Conservation (phyloP, 1,140 invertebrate genomes). For the Chymomyza costata region DNA sequence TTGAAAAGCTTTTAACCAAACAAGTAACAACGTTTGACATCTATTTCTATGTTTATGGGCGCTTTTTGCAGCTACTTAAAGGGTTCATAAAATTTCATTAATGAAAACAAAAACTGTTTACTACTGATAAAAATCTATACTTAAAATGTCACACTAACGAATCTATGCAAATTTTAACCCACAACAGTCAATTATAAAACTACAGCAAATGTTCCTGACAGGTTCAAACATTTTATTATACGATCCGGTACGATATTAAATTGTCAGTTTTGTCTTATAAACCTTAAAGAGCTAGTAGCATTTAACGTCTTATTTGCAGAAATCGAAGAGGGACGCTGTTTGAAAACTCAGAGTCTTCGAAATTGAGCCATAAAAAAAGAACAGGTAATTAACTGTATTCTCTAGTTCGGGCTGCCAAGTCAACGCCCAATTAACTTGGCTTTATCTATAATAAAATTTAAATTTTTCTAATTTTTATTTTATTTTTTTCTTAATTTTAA, state of each 20-base stretch:
- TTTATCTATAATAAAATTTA: constrained; percentile 49
- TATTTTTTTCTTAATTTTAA: no score
- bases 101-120: constrained; percentile 47
- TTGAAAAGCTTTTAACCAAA: constrained; percentile 28
- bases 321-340: no score
- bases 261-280: constrained; percentile 60
- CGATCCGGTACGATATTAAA: no score
- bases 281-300: no score
- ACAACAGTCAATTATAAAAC: not conserved
- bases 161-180: constrained; percentile 59
- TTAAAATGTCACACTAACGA: constrained; percentile 54
- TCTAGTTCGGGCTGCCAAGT: constrained; percentile 28
- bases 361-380: constrained; percentile 59
- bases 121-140: constrained; percentile 42
- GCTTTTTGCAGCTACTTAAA: constrained; percentile 31
- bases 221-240: no score
- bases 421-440: constrained; percentile 59
- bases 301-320: constrained; percentile 8
- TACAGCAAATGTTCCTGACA: no score
- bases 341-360: constrained; percentile 32
- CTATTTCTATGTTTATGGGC: constrained; percentile 24
- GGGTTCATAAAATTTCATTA: constrained; percentile 56
- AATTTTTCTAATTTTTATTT: constrained; percentile 22
- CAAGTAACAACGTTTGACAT: constrained; percentile 32
- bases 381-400: constrained; percentile 60